A percentile compares a stretch with the other conserved stretches of the same genome.
Evolutionary conservation across 1,140 invertebrate species (phyloP).

Genomic region (Meloidogyne floridensis): DNA sequence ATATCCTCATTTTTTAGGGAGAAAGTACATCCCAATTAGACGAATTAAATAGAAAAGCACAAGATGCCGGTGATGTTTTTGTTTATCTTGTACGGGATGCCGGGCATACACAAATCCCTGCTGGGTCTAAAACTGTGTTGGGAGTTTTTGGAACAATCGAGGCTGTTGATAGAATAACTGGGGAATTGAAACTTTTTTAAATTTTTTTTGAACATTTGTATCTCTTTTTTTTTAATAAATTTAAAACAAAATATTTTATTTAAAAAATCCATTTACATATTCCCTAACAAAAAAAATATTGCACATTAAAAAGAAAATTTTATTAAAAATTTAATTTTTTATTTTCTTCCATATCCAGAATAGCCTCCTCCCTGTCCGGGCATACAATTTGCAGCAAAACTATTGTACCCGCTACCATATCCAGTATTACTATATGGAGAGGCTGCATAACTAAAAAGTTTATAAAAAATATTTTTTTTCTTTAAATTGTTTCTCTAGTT

Average conservation of each 20-base stretch:
- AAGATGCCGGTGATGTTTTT: conserved; percentile 67
- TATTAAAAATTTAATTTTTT: background rate
- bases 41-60: conserved; percentile 69
- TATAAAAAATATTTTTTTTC: no score
- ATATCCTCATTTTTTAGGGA: conserved; percentile 35
- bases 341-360: conserved; percentile 9
- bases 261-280: no score
- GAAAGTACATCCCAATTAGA: conserved; percentile 67
- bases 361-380: background rate
- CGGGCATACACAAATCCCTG: conserved; percentile 71
- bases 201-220: background rate
- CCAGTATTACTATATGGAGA: background rate
- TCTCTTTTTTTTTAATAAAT: background rate
- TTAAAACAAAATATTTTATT: no score
- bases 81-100: conserved; percentile 72
- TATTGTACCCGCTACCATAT: background rate
- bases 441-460: no score
- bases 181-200: conserved; percentile 67
- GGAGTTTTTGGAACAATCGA: conserved; percentile 68
- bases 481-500: no score
- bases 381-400: background rate
- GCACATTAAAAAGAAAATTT: background rate
- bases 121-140: conserved; percentile 68
- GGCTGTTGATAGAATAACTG: conserved; percentile 67
- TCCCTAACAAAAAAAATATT: no score